These are phyloP conservation scores for Phataginus tetradactyla DNA, from an alignment of 2,797 vertebrate species.

Conservation along the genomic window DNA sequence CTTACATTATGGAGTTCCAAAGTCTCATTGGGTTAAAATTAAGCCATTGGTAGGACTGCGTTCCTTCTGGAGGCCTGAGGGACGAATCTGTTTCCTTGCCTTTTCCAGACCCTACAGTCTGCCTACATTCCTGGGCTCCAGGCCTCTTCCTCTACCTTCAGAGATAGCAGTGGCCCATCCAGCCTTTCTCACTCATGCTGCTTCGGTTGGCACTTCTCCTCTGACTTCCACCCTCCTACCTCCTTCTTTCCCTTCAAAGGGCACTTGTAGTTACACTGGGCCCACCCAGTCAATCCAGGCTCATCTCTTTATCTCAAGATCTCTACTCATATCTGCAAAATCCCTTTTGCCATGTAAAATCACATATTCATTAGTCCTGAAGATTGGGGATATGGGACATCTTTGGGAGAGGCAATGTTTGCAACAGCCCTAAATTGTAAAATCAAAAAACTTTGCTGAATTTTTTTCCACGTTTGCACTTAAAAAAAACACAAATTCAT, in stretches of 20 bases:
- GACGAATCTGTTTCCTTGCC: neutral
- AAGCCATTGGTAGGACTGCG: neutral
- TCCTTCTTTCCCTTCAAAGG: neutral
- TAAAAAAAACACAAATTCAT: neutral
- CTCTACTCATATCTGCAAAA: neutral
- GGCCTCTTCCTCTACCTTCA: neutral
- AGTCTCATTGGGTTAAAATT: neutral
- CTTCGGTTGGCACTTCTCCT: neutral
- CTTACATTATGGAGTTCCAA: neutral
- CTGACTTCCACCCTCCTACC: neutral
- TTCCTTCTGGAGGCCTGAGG: neutral
- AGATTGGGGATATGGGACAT: neutral
- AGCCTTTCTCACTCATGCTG: neutral
- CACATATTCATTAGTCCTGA: neutral
- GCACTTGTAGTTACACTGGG: neutral
- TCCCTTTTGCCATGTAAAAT: neutral
- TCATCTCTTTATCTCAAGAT: neutral
- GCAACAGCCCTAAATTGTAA: neutral
- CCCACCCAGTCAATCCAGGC: neutral
- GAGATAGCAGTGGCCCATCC: neutral
- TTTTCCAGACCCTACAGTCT: neutral
- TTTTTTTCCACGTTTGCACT: neutral
- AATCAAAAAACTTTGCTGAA: neutral
- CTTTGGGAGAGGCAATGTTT: neutral
- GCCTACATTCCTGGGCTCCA: neutral